A percentile compares a stretch with the other conserved stretches of the same genome.
phyloP scores from a whole-genome alignment of 2,888 invertebrate genomes.

The Ditula angustiorana region DNA sequence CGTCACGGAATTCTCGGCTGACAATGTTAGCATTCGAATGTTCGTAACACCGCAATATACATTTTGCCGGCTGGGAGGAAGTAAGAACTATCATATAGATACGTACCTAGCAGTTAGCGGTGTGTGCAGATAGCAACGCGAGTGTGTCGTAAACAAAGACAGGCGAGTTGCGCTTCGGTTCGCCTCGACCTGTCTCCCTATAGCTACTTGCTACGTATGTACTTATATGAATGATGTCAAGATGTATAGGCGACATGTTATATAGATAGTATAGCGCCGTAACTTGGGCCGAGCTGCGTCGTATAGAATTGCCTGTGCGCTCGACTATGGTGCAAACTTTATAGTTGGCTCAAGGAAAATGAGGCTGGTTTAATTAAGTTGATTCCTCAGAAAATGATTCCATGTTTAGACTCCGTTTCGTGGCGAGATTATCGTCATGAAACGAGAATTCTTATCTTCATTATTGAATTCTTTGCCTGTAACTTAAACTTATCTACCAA shows the following conservation, averaged over 20 bases:
- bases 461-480: no score
- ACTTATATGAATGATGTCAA: constrained; percentile 31
- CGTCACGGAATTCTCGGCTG: constrained; percentile 19
- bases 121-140: constrained; percentile 46
- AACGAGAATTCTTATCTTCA: no score
- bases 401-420: no score
- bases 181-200: constrained; percentile 61
- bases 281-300: constrained; percentile 37
- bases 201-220: constrained; percentile 35
- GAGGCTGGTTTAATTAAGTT: not conserved
- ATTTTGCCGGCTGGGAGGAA: constrained; percentile 19
- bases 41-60: not conserved
- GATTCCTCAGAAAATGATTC: not conserved
- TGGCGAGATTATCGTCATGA: no score
- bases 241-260: constrained; percentile 27
- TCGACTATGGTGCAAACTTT: constrained; percentile 1
- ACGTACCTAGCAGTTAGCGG: constrained; percentile 16
- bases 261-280: constrained; percentile 36
- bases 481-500: no score
- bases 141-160: constrained; percentile 56
- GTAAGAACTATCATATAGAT: constrained; percentile 42
- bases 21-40: constrained; percentile 15
- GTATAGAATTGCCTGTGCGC: constrained; percentile 15
- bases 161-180: constrained; percentile 51
- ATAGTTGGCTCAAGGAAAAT: not conserved